phyloP scores from a whole-genome alignment of 2,797 vertebrate genomes.

The Pyrocephalus nanus region DNA sequence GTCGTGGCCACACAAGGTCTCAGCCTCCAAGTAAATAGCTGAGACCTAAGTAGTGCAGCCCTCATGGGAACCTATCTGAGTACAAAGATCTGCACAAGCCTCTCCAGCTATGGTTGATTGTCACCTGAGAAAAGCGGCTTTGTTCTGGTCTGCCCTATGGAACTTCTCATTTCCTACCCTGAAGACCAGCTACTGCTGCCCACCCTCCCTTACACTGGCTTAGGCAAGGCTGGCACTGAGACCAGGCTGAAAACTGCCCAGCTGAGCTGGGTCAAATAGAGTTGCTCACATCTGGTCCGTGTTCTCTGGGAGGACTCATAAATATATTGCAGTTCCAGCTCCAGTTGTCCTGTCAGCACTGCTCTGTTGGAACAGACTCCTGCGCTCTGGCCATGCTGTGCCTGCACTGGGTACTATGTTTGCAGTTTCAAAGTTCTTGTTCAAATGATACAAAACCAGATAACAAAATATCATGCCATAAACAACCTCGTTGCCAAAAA shows the following conservation, averaged over 20 bases:
- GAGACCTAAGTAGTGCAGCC: not conserved
- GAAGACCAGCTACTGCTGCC: not conserved
- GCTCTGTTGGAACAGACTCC: not conserved
- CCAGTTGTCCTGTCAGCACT: not conserved
- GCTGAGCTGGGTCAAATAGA: not conserved
- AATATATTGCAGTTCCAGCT: not conserved
- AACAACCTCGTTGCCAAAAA: not conserved
- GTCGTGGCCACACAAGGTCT: not conserved
- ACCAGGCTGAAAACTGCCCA: not conserved
- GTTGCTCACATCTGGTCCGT: not conserved
- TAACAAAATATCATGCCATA: not conserved
- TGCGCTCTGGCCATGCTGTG: not conserved
- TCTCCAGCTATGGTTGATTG: not conserved
- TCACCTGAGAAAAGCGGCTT: not conserved
- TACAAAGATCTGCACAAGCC: not conserved
- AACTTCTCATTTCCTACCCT: not conserved
- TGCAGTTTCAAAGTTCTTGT: not conserved
- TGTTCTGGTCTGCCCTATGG: not conserved
- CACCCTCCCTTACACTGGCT: too few relatives aligned
- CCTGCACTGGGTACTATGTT: not conserved
- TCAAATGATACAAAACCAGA: not conserved
- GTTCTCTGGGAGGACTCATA: not conserved
- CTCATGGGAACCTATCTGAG: not conserved
- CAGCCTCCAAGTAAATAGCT: not conserved
- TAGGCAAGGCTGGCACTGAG: not conserved